These are phyloP conservation scores for Corydoras sp. DNA, from an alignment of 2,113 vertebrate genomes.

Conservation along the genomic window DNA sequence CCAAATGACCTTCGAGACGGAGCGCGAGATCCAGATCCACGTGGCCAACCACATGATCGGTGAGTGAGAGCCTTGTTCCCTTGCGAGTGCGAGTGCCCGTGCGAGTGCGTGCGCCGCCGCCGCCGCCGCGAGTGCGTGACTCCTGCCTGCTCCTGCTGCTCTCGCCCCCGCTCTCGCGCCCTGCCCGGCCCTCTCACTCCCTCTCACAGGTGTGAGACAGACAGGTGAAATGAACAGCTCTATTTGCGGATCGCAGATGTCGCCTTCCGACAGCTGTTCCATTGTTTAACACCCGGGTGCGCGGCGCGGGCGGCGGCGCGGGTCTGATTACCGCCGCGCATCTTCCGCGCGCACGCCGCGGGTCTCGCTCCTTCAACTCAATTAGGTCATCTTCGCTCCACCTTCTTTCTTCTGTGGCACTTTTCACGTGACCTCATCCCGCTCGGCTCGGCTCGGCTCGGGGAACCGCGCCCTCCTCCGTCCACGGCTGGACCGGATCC, in stretches of 20 bases:
- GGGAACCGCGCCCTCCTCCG: not conserved
- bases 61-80: conserved; percentile 64
- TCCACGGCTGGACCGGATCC: too few species aligned
- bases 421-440: conserved; percentile 8
- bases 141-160: conserved; percentile 19
- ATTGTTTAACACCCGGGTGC: conserved; percentile 45
- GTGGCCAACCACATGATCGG: conserved; percentile 99
- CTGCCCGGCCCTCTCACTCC: conserved; percentile 27
- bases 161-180: conserved; percentile 22
- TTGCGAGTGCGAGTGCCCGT: conserved; percentile 14
- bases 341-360: conserved; percentile 31
- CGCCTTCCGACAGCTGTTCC: conserved; percentile 48
- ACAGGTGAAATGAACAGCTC: conserved; percentile 52
- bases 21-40: conserved; percentile 97
- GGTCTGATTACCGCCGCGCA: conserved; percentile 45
- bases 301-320: conserved; percentile 39
- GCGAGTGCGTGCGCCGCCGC: conserved; percentile 12
- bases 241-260: conserved; percentile 49
- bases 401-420: not conserved
- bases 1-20: conserved; percentile 99
- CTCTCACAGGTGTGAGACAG: conserved; percentile 48
- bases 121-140: conserved; percentile 3
- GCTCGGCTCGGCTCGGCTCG: conserved; percentile 6
- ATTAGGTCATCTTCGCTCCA: conserved; percentile 15
- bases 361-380: conserved; percentile 31